Base-by-base conservation (phyloP, 2,888 invertebrate genomes). In the Brachypalpus laphriformis region DNA sequence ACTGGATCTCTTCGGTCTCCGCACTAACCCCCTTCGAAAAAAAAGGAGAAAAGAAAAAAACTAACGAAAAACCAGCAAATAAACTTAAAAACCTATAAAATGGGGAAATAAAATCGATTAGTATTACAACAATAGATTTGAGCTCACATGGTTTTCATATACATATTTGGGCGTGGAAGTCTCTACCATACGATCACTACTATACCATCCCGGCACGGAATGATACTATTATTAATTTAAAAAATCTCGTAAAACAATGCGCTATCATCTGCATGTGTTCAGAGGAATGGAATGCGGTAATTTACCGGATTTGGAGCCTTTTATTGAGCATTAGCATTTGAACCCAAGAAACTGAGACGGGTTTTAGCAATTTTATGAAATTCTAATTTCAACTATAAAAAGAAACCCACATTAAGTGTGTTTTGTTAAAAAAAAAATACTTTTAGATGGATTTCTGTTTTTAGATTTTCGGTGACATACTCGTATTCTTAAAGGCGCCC, bases 301-400 rank as follows among this genome's bases (percentile, higher is more conserved):
- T 28, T 54, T 68, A 68, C 68, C 68, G 56, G 56, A 56, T 68
- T 40, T 31, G 16, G 8, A 56, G 70, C 56, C 70, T 70, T 70
- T 70, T 70, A 70, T 28, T 34, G 40, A 54, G 54, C 54, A 31
- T 54, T 34, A 37, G 57, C 37, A 57, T 57, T 57, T 57, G 31
- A 9, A 28, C 16, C 40, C 4, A 59, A 59, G 54, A 56, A 9
- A n/a, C n/a, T 6, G 16, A 47, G 63, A 63, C 63, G 47, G 9
- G 70, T 70, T 57, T 57, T 71, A 47, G 65, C 65, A 65, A 65
- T 71, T 71, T 71, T 71, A 57, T 57, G 45, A 57, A 71, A 71
- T 71, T 71, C 45, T 57, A 57, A 71, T 71, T 57, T 57, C 25
- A 25, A n/a, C 47, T 45, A 42, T 45, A 57, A 57, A 71, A 70